Base-by-base conservation (phyloP, 2,113 vertebrate species). In the Leucosticte australis region DNA sequence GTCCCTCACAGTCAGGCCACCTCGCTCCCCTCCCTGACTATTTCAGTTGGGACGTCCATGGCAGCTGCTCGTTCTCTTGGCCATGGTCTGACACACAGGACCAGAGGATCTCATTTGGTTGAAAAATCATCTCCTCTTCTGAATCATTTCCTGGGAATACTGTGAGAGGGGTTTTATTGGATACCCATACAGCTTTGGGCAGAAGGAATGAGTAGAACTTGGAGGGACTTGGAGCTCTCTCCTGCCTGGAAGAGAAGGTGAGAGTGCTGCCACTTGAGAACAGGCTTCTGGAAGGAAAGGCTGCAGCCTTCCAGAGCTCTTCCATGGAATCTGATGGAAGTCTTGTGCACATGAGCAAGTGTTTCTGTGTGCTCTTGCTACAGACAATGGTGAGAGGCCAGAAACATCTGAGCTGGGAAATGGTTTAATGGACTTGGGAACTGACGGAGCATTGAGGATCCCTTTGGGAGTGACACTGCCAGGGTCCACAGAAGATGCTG, bases 41-140 rank as follows among this genome's bases (percentile, higher is more conserved):
- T 49, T 92, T 67, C 46, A 49, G 41, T 55, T 82, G 94, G 89
- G 94, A 81, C 0, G 73, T 76, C 95, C 94, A 88, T 96, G 94
- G 95, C 90, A 97, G 94, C 95, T 97, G 97, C 95, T 97, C 74
- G 2, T 94, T 97, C 92, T 95, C 67, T 97, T 96, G 94, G 96
- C 95, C 95, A 95, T 92, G 94, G 94, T 85, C 88, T 93, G 92
- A 94, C 92, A 90, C 69, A n/a, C 95, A 92, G 85, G 87, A 95
- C 87, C 96, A 94, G 84, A 96, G 94, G 91, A 96, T 92, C 85
- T 91, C 94, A 63, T 89, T 92, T 88, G 92, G 83, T 94, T 96
- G 85, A 70, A 81, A 92, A 96, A 87, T 95, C 96, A 96, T 97
- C 96, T 97, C 96, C 93, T 96, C 94, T 97, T 97, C 92, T 88